Percentiles rank a stretch among this genome's conserved stretches.
These are phyloP conservation scores for Formicarius rufipectus DNA, from an alignment of 2,113 vertebrate species.

Conservation along the genomic window DNA sequence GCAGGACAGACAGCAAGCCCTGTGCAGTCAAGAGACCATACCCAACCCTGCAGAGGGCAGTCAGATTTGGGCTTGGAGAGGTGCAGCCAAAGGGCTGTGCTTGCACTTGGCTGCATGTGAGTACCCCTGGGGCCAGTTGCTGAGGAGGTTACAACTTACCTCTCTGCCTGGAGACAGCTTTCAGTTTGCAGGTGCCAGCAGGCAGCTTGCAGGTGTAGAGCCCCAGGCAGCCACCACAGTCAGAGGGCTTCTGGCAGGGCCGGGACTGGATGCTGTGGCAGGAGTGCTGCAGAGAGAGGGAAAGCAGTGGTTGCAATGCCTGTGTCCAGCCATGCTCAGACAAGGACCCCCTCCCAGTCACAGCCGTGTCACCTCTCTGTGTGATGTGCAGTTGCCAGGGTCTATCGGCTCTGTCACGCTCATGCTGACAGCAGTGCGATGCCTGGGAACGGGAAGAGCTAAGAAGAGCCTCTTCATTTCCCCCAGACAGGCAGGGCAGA, in stretches of 20 bases:
- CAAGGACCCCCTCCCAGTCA: background rate
- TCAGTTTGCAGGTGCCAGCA: conserved; percentile 54
- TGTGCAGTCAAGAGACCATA: background rate
- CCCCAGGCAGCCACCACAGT: conserved; percentile 75
- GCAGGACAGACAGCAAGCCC: background rate
- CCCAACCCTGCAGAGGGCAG: background rate
- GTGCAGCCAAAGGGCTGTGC: background rate
- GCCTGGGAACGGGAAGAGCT: background rate
- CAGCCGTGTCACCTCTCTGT: background rate
- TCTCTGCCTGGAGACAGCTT: conserved; percentile 65
- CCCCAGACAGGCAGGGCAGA: background rate
- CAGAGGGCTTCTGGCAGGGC: conserved; percentile 48
- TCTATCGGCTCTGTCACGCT: fast-evolving
- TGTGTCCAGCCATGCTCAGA: background rate
- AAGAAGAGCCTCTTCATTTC: background rate
- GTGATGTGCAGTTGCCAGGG: fast-evolving
- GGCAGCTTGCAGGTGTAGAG: conserved; percentile 73
- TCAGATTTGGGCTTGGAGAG: background rate
- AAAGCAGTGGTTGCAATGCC: fast-evolving
- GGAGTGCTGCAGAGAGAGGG: conserved; percentile 35
- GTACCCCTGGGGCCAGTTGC: no score
- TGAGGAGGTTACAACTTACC: background rate
- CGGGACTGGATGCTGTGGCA: conserved; percentile 60
- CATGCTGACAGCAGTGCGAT: fast-evolving
- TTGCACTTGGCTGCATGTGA: fast-evolving